Evolutionary conservation across 2,113 vertebrate species (phyloP).

Genomic region (Eretmodus cyanostictus): DNA sequence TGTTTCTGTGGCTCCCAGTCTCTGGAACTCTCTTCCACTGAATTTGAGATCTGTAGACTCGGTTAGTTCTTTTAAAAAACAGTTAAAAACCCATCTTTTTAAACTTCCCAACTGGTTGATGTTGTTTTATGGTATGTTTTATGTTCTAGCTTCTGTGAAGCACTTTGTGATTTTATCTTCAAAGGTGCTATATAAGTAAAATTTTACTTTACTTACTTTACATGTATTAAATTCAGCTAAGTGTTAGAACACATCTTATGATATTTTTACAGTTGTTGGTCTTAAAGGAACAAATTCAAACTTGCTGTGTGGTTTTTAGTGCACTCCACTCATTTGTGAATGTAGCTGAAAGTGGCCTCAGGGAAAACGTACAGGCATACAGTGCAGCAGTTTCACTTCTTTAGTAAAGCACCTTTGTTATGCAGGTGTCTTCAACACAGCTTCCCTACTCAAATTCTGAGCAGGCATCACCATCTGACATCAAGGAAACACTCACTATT

Average conservation of each 20-base stretch:
- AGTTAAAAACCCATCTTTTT: too few species aligned
- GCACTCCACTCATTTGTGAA: not conserved
- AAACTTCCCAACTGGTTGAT: too few species aligned
- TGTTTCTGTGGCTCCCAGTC: too few species aligned
- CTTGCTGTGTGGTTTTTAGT: not conserved
- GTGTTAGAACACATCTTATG: not conserved
- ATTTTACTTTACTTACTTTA: too few species aligned
- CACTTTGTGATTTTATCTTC: too few species aligned
- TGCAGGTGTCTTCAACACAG: not conserved
- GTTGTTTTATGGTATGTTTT: too few species aligned
- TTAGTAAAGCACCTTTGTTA: accelerated
- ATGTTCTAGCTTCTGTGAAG: too few species aligned
- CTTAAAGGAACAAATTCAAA: not conserved
- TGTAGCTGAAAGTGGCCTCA: not conserved
- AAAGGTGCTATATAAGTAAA: too few species aligned
- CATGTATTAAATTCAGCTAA: not conserved
- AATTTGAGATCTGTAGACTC: too few species aligned
- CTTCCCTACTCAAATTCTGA: accelerated
- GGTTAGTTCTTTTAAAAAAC: too few species aligned
- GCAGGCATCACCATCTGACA: not conserved
- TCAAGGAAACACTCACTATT: not conserved
- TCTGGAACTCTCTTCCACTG: too few species aligned
- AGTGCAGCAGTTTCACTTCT: not conserved
- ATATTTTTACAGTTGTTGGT: not conserved
- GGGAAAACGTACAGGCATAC: not conserved